Evolutionary conservation across 2,113 vertebrate species (phyloP).

Genomic region (Caranx melampygus): DNA sequence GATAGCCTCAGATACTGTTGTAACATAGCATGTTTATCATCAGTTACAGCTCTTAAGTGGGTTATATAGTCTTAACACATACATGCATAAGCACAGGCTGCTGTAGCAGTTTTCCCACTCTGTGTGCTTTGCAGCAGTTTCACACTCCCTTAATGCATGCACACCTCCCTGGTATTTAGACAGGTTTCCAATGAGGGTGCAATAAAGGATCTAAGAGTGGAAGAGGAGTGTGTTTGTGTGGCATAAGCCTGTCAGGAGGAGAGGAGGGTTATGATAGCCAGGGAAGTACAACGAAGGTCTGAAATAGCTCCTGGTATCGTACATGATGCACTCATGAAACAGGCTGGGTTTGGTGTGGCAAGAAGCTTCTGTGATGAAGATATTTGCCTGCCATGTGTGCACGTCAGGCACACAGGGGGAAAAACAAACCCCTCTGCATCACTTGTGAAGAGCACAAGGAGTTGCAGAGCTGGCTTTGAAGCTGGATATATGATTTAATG

Average conservation of each 20-base stretch:
- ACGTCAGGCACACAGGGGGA: slow-evolving; percentile 30
- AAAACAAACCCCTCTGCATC: neutral
- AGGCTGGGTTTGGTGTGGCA: slow-evolving; percentile 23
- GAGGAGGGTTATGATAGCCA: slow-evolving; percentile 55
- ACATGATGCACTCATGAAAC: neutral
- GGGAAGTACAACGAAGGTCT: slow-evolving; percentile 41
- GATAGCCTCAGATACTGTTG: neutral
- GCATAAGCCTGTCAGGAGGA: slow-evolving; percentile 17
- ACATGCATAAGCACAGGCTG: neutral
- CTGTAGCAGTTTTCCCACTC: neutral
- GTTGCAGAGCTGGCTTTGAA: neutral
- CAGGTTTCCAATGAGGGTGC: slow-evolving; percentile 72
- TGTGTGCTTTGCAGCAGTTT: slow-evolving; percentile 63
- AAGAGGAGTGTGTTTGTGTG: slow-evolving; percentile 10
- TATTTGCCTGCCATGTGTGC: neutral
- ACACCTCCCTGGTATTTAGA: slow-evolving; percentile 57
- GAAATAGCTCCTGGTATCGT: slow-evolving; percentile 43
- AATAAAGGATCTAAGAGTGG: slow-evolving; percentile 65
- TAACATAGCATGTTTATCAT: neutral
- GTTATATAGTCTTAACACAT: neutral
- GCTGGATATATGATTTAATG: slow-evolving; percentile 19
- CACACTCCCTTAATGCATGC: slow-evolving; percentile 65
- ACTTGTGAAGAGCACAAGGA: neutral
- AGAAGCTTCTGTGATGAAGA: slow-evolving; percentile 41
- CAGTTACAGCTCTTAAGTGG: neutral